A percentile compares a stretch with the other conserved stretches of the same genome.
These are phyloP conservation scores for Himalopsyche kuldschensis DNA, from an alignment of 2,888 invertebrate genomes.

Conservation along the genomic window DNA sequence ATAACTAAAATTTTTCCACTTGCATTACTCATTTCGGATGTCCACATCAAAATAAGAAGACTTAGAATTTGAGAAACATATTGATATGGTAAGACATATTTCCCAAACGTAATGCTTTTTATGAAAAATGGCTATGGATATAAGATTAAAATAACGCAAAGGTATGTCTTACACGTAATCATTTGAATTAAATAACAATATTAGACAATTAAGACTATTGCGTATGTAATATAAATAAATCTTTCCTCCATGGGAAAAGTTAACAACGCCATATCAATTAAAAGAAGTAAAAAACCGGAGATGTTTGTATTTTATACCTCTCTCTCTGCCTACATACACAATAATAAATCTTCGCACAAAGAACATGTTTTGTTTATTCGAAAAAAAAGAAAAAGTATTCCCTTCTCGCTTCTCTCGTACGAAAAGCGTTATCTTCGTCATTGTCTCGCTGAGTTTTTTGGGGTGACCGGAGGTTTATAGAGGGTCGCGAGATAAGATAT, in stretches of 20 bases:
- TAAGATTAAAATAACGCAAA: no score
- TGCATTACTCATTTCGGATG: no score
- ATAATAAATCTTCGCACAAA: constrained; percentile 30
- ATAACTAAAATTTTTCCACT: no score
- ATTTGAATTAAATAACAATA: neutral
- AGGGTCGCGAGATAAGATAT: constrained; percentile 33
- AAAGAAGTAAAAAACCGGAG: neutral
- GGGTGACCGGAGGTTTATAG: constrained; percentile 7
- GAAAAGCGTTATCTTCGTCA: neutral
- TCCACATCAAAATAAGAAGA: no score
- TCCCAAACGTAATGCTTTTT: no score
- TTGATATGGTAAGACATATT: no score
- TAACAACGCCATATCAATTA: neutral
- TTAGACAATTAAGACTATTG: neutral
- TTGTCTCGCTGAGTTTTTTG: constrained; percentile 17
- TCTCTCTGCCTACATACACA: neutral
- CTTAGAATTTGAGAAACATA: no score
- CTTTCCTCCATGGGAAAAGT: neutral
- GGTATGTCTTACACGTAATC: neutral
- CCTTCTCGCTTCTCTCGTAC: constrained; percentile 7
- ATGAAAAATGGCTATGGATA: no score
- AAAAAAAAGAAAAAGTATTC: constrained; percentile 5
- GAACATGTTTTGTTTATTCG: constrained; percentile 29
- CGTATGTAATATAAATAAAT: neutral
- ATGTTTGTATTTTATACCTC: neutral